Conservation (phyloP, 1,140 invertebrate species). For the Galendromus occidentalis region DNA sequence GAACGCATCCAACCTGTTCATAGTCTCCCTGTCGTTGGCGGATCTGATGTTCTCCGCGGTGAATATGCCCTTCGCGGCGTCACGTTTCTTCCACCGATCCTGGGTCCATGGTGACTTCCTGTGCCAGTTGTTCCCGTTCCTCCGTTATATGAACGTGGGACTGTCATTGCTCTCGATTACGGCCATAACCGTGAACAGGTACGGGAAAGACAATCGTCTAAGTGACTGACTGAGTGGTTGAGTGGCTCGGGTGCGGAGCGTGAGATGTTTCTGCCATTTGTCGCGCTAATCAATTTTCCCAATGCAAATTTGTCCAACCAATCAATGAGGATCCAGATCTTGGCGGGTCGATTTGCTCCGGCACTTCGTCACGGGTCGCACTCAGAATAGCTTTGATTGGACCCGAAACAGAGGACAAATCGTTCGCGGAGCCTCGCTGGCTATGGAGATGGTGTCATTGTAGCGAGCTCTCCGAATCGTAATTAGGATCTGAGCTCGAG, state of each 20-base stretch:
- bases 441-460: too few relatives aligned
- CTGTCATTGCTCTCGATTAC: constrained; percentile 69
- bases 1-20: constrained; percentile 67
- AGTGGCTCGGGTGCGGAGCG: too few relatives aligned
- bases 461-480: too few relatives aligned
- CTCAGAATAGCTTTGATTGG: too few relatives aligned
- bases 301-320: too few relatives aligned
- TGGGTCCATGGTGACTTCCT: constrained; percentile 58
- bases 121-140: constrained; percentile 62
- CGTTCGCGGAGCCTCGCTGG: too few relatives aligned
- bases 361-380: too few relatives aligned
- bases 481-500: too few relatives aligned
- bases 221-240: too few relatives aligned
- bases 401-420: too few relatives aligned
- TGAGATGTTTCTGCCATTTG: too few relatives aligned
- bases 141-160: constrained; percentile 72
- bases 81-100: constrained; percentile 51
- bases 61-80: constrained; percentile 60
- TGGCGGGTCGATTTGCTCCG: neutral
- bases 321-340: neutral
- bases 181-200: constrained; percentile 70
- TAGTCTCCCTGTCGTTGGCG: constrained; percentile 59
- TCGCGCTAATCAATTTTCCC: too few relatives aligned
- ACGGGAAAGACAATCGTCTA: constrained; percentile 17
- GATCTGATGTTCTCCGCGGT: constrained; percentile 64